These are phyloP conservation scores for Pseudomyrmex concolor DNA, from an alignment of 1,140 invertebrate species.

Conservation along the genomic window DNA sequence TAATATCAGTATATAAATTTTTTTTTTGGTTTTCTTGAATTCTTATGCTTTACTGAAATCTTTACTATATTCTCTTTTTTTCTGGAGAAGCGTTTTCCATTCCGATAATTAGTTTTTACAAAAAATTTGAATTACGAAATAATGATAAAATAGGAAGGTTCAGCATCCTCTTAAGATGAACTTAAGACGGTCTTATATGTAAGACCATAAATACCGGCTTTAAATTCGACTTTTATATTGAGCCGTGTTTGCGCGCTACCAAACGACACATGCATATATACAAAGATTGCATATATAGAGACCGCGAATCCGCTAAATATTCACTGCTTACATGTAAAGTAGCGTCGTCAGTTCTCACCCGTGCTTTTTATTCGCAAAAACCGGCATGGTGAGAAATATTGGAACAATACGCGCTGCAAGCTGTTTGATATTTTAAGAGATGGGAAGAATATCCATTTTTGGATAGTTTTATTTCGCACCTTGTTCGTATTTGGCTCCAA, in stretches of 20 bases:
- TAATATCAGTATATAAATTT: too few species aligned
- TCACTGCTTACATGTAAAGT: constrained; percentile 16
- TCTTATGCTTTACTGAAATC: too few species aligned
- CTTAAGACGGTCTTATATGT: too few species aligned
- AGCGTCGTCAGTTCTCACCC: background rate
- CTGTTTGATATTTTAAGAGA: background rate
- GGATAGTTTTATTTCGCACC: background rate
- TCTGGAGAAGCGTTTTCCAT: too few species aligned
- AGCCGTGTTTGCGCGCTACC: background rate
- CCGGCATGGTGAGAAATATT: background rate
- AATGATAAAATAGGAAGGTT: too few species aligned
- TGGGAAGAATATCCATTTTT: background rate
- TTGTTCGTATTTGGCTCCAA: background rate
- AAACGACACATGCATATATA: background rate
- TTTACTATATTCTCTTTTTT: too few species aligned
- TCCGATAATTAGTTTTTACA: too few species aligned
- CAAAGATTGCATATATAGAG: background rate
- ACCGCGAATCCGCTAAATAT: constrained; percentile 29
- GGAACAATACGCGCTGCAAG: background rate
- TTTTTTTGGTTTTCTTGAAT: too few species aligned
- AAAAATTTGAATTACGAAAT: too few species aligned
- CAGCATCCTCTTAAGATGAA: too few species aligned
- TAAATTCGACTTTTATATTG: too few species aligned
- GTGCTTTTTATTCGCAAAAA: constrained; percentile 1
- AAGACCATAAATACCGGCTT: too few species aligned